Evolutionary conservation across 2,888 invertebrate genomes (phyloP).

Genomic region (Apoda limacodes): DNA sequence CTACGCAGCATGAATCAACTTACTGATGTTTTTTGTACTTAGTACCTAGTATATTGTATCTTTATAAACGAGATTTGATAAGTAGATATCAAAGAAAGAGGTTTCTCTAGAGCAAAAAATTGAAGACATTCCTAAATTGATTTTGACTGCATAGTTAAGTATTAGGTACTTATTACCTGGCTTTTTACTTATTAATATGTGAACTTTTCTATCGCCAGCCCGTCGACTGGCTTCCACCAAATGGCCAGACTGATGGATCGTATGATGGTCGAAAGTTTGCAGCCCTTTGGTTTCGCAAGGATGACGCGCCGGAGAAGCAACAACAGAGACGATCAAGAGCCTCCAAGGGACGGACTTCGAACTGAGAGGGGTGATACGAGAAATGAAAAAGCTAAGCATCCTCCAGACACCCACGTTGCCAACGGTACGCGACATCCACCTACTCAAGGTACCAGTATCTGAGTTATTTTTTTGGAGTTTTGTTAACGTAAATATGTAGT

Average conservation of each 20-base stretch:
- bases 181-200: slow-evolving; percentile 5
- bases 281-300: slow-evolving; percentile 75
- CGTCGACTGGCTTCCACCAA: slow-evolving; percentile 72
- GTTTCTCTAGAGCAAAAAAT: neutral
- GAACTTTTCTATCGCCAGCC: slow-evolving; percentile 44
- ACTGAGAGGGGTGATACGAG: slow-evolving; percentile 37
- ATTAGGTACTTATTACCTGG: no score
- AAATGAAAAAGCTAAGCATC: slow-evolving; percentile 31
- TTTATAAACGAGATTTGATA: no score
- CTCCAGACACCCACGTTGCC: slow-evolving; percentile 34
- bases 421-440: slow-evolving; percentile 55
- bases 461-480: no score
- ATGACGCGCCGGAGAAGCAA: slow-evolving; percentile 66
- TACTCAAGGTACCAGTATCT: slow-evolving; percentile 63
- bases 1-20: no score
- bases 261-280: slow-evolving; percentile 74
- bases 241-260: slow-evolving; percentile 83
- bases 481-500: no score
- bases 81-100: neutral
- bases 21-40: no score
- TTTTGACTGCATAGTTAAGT: slow-evolving; percentile 1
- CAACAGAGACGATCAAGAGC: slow-evolving; percentile 27
- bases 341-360: slow-evolving; percentile 42
- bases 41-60: no score
- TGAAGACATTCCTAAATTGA: neutral